Percentiles rank a stretch among this genome's conserved stretches.
These are phyloP conservation scores for Phalanger gymnotis DNA, from an alignment of 2,797 vertebrate genomes.

Conservation along the genomic window DNA sequence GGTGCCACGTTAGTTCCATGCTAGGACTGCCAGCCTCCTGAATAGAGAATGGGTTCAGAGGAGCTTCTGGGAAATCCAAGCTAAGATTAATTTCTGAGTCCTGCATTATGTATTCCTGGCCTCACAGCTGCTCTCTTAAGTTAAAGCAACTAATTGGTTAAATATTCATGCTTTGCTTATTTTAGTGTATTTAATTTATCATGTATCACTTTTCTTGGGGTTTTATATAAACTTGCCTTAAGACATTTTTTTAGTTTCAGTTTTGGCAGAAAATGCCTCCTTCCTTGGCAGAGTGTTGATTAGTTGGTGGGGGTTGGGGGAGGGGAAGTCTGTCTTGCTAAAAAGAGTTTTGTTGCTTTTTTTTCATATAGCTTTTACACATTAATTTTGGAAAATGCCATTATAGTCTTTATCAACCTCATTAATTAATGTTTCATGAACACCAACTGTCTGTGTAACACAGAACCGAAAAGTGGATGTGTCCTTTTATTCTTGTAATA, in stretches of 20 bases:
- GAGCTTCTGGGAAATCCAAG: conserved; percentile 15
- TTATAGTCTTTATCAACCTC: conserved; percentile 43
- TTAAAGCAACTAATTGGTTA: conserved; percentile 70
- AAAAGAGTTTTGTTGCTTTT: conserved; percentile 48
- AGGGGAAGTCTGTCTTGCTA: conserved; percentile 48
- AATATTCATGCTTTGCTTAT: conserved; percentile 78
- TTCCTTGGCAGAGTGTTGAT: conserved; percentile 73
- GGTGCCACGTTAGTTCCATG: background rate
- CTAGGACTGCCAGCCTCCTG: conserved; percentile 41
- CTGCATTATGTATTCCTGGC: background rate
- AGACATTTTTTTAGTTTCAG: conserved; percentile 64
- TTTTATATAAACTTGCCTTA: conserved; percentile 78
- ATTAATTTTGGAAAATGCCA: conserved; percentile 61
- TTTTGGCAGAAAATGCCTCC: conserved; percentile 70
- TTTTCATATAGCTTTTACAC: conserved; percentile 57
- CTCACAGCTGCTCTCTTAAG: conserved; percentile 51
- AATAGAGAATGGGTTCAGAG: conserved; percentile 45
- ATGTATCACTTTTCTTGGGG: conserved; percentile 74
- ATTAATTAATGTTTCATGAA: conserved; percentile 63
- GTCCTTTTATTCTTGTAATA: conserved; percentile 10
- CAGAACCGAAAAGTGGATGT: background rate
- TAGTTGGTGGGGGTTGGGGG: conserved; percentile 66
- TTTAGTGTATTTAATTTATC: conserved; percentile 76
- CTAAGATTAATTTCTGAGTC: conserved; percentile 55
- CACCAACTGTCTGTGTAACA: background rate